Evolutionary conservation across 2,888 invertebrate genomes (phyloP).

Genomic region (Sphinx pinastri): DNA sequence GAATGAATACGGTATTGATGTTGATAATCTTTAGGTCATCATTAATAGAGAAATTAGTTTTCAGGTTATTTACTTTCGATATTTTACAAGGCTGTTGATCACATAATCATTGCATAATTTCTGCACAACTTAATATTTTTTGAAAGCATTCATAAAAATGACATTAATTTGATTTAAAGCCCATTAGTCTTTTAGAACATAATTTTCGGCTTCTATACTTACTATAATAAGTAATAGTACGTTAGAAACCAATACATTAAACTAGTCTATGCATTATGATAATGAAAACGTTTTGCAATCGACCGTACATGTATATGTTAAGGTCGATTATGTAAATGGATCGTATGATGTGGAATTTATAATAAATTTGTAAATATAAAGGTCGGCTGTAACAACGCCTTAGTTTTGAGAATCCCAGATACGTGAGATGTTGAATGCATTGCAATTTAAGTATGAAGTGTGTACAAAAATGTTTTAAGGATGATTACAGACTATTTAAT

Average conservation of each 20-base stretch:
- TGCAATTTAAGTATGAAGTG: too few relatives aligned
- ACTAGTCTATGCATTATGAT: not conserved
- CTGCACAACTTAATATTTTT: not conserved
- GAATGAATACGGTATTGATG: too few relatives aligned
- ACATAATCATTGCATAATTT: not conserved
- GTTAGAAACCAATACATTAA: not conserved
- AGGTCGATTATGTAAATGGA: constrained; percentile 19
- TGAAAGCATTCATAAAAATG: not conserved
- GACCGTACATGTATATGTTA: constrained; percentile 11
- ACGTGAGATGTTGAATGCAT: too few relatives aligned
- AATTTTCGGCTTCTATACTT: not conserved
- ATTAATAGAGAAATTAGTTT: too few relatives aligned
- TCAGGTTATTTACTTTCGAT: not conserved
- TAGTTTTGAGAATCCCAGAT: constrained; percentile 2
- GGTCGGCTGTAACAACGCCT: constrained; percentile 12
- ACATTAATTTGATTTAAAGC: not conserved
- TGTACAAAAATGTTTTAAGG: too few relatives aligned
- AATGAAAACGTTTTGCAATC: constrained; percentile 12
- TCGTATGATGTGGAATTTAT: constrained; percentile 10
- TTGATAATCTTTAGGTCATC: too few relatives aligned
- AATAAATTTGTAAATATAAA: not conserved
- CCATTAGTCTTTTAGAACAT: not conserved
- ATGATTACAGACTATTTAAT: too few relatives aligned
- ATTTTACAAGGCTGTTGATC: not conserved
- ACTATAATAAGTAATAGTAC: not conserved